Evolutionary conservation across 2,888 invertebrate species (phyloP).

Genomic region (Cephus runcator): DNA sequence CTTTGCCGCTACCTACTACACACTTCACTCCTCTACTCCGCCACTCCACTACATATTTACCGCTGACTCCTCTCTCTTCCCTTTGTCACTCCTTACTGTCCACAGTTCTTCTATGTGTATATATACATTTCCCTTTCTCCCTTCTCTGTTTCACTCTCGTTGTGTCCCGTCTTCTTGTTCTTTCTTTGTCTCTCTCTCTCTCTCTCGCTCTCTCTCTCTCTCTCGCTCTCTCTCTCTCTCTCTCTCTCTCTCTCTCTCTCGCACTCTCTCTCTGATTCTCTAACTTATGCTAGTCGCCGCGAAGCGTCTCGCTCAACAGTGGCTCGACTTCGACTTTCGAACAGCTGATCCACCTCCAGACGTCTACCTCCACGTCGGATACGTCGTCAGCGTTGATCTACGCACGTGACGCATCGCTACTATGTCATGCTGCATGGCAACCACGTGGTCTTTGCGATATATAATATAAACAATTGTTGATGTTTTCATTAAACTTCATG

Average conservation of each 20-base stretch:
- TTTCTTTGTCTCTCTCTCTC: constrained; percentile 17
- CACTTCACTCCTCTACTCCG: constrained; percentile 4
- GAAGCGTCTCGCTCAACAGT: constrained; percentile 66
- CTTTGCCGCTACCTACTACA: constrained; percentile 13
- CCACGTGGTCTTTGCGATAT: not conserved
- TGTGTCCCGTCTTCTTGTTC: not conserved
- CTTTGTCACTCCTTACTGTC: not conserved
- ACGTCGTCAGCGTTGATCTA: not conserved
- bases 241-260: constrained; percentile 16
- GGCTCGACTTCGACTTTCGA: constrained; percentile 70
- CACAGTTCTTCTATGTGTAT: not conserved
- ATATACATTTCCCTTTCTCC: constrained; percentile 14
- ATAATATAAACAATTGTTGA: not conserved
- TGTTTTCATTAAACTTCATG: not conserved
- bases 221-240: constrained; percentile 14
- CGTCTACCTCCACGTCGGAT: not conserved
- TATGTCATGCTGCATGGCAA: not conserved
- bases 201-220: constrained; percentile 18
- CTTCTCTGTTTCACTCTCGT: constrained; percentile 24
- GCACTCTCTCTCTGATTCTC: constrained; percentile 18
- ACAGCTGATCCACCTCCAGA: constrained; percentile 64
- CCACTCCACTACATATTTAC: constrained; percentile 21
- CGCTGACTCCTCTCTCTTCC: constrained; percentile 23
- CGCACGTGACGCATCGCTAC: not conserved
- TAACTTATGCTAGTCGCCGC: constrained; percentile 35